These are phyloP conservation scores for Coleophora deauratella DNA, from an alignment of 2,888 invertebrate species.

Conservation along the genomic window DNA sequence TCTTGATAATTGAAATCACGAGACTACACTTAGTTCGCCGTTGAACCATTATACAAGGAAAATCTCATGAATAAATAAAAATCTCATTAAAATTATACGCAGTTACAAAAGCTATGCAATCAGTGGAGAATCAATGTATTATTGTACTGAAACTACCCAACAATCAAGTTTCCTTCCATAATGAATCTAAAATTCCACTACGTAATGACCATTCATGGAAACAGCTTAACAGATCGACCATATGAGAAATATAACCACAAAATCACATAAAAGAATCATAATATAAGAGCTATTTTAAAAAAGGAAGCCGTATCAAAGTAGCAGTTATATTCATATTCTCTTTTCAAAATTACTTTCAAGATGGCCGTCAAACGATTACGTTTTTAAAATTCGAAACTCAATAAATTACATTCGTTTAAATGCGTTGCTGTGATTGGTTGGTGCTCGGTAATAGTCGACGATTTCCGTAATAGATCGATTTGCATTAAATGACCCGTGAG, in stretches of 20 bases:
- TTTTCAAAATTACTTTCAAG: slow-evolving; percentile 55
- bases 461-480: slow-evolving; percentile 64
- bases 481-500: slow-evolving; percentile 66
- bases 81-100: slow-evolving; percentile 38
- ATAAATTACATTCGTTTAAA: slow-evolving; percentile 59
- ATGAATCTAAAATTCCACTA: slow-evolving; percentile 46
- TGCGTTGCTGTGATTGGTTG: slow-evolving; percentile 46
- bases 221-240: slow-evolving; percentile 29
- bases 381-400: slow-evolving; percentile 61
- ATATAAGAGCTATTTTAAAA: too few relatives aligned
- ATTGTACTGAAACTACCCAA: slow-evolving; percentile 26
- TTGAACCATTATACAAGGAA: slow-evolving; percentile 24
- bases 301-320: slow-evolving; percentile 40
- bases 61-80: slow-evolving; percentile 58
- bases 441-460: slow-evolving; percentile 42
- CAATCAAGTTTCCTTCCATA: slow-evolving; percentile 40
- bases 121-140: slow-evolving; percentile 21
- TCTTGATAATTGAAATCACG: slow-evolving; percentile 61
- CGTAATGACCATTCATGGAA: slow-evolving; percentile 24
- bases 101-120: slow-evolving; percentile 28
- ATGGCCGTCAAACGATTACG: slow-evolving; percentile 47
- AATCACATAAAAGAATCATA: slow-evolving; percentile 9
- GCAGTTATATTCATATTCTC: slow-evolving; percentile 45
- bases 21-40: slow-evolving; percentile 28
- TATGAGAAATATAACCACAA: slow-evolving; percentile 10